These are phyloP conservation scores for Neria commutata DNA, from an alignment of 2,888 invertebrate genomes.

Conservation along the genomic window DNA sequence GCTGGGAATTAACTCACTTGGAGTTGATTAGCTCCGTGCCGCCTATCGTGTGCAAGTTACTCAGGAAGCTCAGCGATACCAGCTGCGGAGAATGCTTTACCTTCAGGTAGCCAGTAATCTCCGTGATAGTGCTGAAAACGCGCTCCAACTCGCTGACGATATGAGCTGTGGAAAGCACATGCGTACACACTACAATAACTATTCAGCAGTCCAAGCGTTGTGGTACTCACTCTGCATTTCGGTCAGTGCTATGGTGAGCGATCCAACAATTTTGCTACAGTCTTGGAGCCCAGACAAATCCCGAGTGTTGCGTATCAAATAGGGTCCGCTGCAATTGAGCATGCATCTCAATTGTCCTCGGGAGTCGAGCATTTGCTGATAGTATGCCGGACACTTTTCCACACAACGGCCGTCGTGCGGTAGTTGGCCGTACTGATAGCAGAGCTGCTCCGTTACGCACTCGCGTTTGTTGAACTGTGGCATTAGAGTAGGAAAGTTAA, in stretches of 20 bases:
- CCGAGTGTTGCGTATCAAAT: constrained; percentile 33
- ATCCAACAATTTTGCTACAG: constrained; percentile 74
- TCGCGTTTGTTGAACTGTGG: constrained; percentile 31
- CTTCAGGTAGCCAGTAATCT: constrained; percentile 71
- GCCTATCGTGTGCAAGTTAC: constrained; percentile 67
- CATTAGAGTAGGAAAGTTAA: background rate
- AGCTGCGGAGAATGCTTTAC: constrained; percentile 69
- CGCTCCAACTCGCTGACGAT: constrained; percentile 64
- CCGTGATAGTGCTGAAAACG: constrained; percentile 67
- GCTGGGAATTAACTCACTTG: constrained; percentile 36
- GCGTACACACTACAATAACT: constrained; percentile 9
- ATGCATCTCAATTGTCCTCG: constrained; percentile 33
- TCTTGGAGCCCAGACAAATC: constrained; percentile 63
- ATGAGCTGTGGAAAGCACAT: constrained; percentile 38
- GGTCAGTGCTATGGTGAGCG: constrained; percentile 66
- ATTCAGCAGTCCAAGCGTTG: background rate
- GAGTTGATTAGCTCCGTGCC: constrained; percentile 63
- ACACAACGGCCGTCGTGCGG: constrained; percentile 64
- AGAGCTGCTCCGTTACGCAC: constrained; percentile 42
- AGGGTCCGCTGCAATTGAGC: constrained; percentile 42
- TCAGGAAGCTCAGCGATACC: constrained; percentile 70
- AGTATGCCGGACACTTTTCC: constrained; percentile 70
- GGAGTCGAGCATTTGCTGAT: constrained; percentile 26
- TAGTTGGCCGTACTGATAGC: constrained; percentile 35
- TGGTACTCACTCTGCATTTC: constrained; percentile 42